phyloP scores from a whole-genome alignment of 2,113 vertebrate species.

The Chiloscyllium plagiosum region DNA sequence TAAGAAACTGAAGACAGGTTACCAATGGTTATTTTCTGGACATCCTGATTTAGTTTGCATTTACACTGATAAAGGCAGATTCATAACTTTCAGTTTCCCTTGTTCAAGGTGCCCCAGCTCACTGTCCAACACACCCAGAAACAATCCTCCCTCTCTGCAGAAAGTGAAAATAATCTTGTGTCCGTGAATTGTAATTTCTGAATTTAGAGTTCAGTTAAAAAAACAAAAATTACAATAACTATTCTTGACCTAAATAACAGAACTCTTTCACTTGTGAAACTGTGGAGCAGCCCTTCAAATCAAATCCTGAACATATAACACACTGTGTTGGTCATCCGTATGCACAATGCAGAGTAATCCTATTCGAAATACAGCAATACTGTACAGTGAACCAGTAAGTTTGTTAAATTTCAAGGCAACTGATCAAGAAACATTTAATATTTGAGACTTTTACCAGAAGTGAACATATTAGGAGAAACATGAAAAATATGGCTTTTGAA shows the following conservation, averaged over 20 bases:
- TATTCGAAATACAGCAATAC: not conserved
- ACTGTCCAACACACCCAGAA: not conserved
- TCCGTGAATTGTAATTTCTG: not conserved
- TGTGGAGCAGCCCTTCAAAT: not conserved
- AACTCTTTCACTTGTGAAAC: not conserved
- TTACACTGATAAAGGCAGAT: not conserved
- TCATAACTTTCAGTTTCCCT: not conserved
- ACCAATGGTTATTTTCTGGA: not conserved
- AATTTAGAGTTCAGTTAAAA: not conserved
- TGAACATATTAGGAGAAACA: not conserved
- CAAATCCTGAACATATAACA: not conserved
- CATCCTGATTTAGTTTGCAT: not conserved
- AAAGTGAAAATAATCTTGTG: not conserved
- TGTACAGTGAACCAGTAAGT: not conserved
- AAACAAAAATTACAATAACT: not conserved
- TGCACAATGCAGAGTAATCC: not conserved
- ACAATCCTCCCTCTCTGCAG: not conserved
- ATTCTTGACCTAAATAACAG: not conserved
- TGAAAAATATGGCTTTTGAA: not conserved
- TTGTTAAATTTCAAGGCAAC: not conserved
- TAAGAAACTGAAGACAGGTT: not conserved
- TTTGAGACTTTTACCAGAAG: not conserved
- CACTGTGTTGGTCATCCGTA: not conserved
- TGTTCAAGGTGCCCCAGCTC: not conserved
- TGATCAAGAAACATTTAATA: not conserved